Evolutionary conservation across 1,140 invertebrate genomes (phyloP).

Genomic region (Drosophila pallidifrons): DNA sequence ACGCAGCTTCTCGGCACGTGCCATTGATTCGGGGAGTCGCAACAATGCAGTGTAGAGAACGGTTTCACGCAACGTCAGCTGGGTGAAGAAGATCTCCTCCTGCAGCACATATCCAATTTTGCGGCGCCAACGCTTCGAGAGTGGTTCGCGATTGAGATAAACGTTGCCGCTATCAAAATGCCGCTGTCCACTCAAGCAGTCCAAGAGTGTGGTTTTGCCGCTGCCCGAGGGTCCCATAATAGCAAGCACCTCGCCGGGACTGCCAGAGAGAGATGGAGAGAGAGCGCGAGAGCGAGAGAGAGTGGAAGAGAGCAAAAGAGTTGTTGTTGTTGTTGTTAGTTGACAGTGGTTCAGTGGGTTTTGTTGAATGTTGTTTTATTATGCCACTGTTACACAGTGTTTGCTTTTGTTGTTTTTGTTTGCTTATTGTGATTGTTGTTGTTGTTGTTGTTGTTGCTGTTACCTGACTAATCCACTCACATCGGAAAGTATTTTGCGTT

Average conservation of each 20-base stretch:
- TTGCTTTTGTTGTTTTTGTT: constrained; percentile 24
- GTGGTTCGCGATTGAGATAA: constrained; percentile 90
- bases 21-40: constrained; percentile 91
- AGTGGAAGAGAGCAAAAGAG: constrained; percentile 9
- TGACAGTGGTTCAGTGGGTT: constrained; percentile 57
- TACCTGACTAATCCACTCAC: constrained; percentile 90
- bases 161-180: constrained; percentile 90
- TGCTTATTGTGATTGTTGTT: constrained; percentile 17
- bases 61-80: constrained; percentile 92
- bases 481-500: constrained; percentile 89
- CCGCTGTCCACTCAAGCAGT: constrained; percentile 90
- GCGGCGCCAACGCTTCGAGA: constrained; percentile 91
- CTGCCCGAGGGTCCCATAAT: constrained; percentile 93
- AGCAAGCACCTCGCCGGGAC: constrained; percentile 91
- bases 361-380: constrained; percentile 27
- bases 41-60: constrained; percentile 90
- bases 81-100: constrained; percentile 94
- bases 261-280: constrained; percentile 34
- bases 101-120: constrained; percentile 94
- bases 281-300: background rate
- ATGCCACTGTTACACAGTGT: constrained; percentile 25
- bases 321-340: constrained; percentile 40
- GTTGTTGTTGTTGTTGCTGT: constrained; percentile 54
- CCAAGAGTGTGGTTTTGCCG: constrained; percentile 94
- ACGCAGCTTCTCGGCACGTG: constrained; percentile 90